These are phyloP conservation scores for Enchytraeus crypticus DNA, from an alignment of 2,888 invertebrate genomes.

Conservation along the genomic window DNA sequence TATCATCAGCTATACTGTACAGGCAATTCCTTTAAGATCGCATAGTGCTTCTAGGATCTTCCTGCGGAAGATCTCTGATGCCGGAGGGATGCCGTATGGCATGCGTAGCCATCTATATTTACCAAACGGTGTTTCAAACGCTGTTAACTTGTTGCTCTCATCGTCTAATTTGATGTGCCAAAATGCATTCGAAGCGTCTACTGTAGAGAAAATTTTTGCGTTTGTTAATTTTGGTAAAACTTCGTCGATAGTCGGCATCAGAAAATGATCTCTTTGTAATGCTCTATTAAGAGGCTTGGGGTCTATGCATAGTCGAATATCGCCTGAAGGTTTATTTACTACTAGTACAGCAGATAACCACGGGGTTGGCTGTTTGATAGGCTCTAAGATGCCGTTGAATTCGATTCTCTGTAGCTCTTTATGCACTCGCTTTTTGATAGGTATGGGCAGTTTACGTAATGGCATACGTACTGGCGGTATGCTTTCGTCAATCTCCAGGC, in stretches of 20 bases:
- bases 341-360: not conserved
- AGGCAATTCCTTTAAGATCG: not conserved
- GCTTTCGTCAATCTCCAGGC: not conserved
- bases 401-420: not conserved
- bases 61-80: not conserved
- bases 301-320: not conserved
- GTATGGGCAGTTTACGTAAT: not conserved
- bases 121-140: not conserved
- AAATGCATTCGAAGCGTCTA: not conserved
- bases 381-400: not conserved
- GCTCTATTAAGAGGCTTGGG: not conserved
- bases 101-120: not conserved
- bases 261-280: not conserved
- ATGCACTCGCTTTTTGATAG: not conserved
- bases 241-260: not conserved
- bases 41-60: not conserved
- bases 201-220: not conserved
- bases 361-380: not conserved
- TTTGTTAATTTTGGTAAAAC: not conserved
- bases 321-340: not conserved
- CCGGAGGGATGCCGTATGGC: not conserved
- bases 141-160: not conserved
- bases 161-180: not conserved
- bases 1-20: not conserved
- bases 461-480: not conserved